phyloP scores from a whole-genome alignment of 92 coral and sea anemone genomes.

The Umimayanthus kanabou region DNA sequence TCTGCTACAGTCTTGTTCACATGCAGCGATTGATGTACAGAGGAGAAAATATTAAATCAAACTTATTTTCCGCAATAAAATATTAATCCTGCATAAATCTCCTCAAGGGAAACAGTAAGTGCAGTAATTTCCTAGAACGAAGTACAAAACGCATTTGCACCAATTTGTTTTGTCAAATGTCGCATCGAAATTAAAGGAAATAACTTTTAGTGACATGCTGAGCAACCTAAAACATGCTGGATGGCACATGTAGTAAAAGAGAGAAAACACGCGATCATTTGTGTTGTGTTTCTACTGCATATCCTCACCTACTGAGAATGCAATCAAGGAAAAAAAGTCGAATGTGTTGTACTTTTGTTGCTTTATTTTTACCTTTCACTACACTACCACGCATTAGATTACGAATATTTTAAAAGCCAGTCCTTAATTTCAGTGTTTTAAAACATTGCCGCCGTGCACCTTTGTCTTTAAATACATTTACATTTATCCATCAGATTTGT shows the following conservation, averaged over 20 bases:
- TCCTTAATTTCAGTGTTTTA: not conserved
- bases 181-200: not conserved
- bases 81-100: not conserved
- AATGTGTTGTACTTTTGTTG: not conserved
- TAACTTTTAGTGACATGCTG: not conserved
- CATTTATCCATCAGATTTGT: slow-evolving; percentile 14
- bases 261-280: not conserved
- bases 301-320: not conserved
- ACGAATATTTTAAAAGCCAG: not conserved
- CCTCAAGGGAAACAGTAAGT: not conserved
- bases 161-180: not conserved
- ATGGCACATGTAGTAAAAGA: not conserved
- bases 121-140: not conserved
- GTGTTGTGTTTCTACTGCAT: not conserved
- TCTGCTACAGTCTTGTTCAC: too few relatives aligned
- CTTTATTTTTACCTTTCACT: not conserved
- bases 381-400: not conserved
- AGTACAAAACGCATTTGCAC: not conserved
- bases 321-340: not conserved
- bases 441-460: not conserved
- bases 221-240: not conserved
- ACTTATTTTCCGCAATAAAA: not conserved
- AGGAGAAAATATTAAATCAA: not conserved
- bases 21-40: not conserved
- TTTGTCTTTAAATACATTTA: not conserved